Conservation (phyloP, 2,113 vertebrate genomes). For the Leucosticte australis region DNA sequence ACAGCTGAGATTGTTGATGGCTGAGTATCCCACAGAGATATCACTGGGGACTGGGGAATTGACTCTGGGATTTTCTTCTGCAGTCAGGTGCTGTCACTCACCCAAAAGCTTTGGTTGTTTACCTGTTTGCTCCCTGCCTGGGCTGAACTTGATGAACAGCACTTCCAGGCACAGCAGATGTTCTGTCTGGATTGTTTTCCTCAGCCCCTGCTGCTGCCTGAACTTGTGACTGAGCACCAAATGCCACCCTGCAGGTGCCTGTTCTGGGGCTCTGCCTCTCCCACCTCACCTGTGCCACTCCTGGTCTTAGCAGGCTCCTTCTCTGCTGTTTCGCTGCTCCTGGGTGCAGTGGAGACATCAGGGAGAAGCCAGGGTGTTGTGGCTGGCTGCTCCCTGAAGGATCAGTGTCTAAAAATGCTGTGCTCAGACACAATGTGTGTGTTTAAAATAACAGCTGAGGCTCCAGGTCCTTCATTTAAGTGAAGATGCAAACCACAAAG, state of each 20-base stretch:
- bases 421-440: not conserved
- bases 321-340: not conserved
- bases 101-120: not conserved
- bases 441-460: not conserved
- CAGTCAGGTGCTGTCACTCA: not conserved
- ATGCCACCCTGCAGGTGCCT: slow-evolving; percentile 3
- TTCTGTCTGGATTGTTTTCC: slow-evolving; percentile 3
- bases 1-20: not conserved
- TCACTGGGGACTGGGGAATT: not conserved
- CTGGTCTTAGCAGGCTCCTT: not conserved
- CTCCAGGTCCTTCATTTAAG: not conserved
- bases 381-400: not conserved
- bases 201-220: slow-evolving; percentile 19
- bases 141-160: not conserved
- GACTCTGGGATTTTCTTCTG: not conserved
- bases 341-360: not conserved
- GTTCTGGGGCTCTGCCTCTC: not conserved
- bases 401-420: not conserved
- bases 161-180: not conserved
- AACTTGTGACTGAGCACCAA: not conserved
- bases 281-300: not conserved
- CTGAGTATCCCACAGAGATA: not conserved
- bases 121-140: slow-evolving; percentile 13
- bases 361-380: not conserved
- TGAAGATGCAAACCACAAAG: not conserved